Percentiles rank a stretch among this genome's conserved stretches.
Conservation (phyloP, 1,140 invertebrate genomes). For the Brachionus plicatilis region DNA sequence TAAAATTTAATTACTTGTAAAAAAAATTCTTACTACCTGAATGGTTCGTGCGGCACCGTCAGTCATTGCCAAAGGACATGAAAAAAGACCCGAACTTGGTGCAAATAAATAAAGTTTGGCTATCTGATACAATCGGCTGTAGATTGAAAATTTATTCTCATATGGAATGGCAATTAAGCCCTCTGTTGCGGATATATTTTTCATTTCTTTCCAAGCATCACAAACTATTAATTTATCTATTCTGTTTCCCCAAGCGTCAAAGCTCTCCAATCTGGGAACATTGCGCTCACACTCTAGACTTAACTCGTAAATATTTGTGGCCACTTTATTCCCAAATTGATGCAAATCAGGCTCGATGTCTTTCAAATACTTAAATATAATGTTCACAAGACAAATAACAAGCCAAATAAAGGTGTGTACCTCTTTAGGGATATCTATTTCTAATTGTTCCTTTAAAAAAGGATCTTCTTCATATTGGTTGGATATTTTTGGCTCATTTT, state of each 20-base stretch:
- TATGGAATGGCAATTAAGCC: conserved; percentile 61
- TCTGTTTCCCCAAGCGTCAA: conserved; percentile 61
- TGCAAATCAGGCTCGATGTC: conserved; percentile 54
- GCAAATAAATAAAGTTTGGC: conserved; percentile 60
- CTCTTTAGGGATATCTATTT: conserved; percentile 48
- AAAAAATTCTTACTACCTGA: background rate
- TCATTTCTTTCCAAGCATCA: conserved; percentile 60
- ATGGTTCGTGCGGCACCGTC: conserved; percentile 58
- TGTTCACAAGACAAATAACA: background rate
- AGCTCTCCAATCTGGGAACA: conserved; percentile 57
- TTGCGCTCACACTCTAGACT: conserved; percentile 59
- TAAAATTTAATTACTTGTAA: background rate
- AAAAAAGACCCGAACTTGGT: conserved; percentile 60
- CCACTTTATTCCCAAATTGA: conserved; percentile 57
- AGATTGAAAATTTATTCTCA: conserved; percentile 55
- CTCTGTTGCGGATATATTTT: conserved; percentile 61
- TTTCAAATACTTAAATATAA: background rate
- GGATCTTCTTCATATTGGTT: conserved; percentile 53
- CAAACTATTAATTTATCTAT: conserved; percentile 59
- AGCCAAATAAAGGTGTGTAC: conserved; percentile 43
- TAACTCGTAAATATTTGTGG: conserved; percentile 58
- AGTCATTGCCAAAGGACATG: conserved; percentile 64
- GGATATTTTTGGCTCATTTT: conserved; percentile 48
- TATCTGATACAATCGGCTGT: conserved; percentile 61
- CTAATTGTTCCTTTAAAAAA: conserved; percentile 48